Evolutionary conservation across 2,113 vertebrate species (phyloP).

Genomic region (Muntiacus muntjak): DNA sequence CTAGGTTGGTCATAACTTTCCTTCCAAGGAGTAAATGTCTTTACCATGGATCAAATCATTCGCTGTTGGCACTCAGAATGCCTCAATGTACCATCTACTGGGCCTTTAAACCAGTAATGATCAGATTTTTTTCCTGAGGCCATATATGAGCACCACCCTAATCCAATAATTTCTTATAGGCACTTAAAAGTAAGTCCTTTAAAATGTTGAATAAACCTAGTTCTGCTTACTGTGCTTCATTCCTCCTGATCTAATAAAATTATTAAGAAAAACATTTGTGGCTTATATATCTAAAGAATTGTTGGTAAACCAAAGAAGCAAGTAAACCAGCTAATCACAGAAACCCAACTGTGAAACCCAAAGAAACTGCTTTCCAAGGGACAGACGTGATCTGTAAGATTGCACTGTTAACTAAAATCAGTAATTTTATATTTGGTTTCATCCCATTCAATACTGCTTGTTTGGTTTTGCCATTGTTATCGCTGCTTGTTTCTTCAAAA

Average conservation of each 20-base stretch:
- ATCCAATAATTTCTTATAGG: neutral
- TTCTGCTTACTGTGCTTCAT: neutral
- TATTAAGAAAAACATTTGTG: neutral
- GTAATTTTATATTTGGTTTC: neutral
- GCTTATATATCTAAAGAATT: neutral
- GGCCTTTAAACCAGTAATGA: neutral
- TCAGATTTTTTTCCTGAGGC: neutral
- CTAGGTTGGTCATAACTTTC: too few species aligned
- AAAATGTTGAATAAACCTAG: neutral
- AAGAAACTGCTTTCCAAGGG: neutral
- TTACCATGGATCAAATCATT: neutral
- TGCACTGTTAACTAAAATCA: neutral
- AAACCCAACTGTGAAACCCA: neutral
- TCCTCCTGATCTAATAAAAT: neutral
- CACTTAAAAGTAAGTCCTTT: neutral
- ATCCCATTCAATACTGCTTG: neutral
- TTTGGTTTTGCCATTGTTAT: neutral
- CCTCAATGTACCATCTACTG: neutral
- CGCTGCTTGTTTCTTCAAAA: neutral
- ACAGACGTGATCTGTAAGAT: neutral
- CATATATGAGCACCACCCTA: neutral
- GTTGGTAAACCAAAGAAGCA: neutral
- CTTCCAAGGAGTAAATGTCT: too few species aligned
- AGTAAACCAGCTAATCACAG: neutral
- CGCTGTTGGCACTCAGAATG: neutral